Conservation (phyloP, 2,797 vertebrate species). For the Chelmon rostratus region DNA sequence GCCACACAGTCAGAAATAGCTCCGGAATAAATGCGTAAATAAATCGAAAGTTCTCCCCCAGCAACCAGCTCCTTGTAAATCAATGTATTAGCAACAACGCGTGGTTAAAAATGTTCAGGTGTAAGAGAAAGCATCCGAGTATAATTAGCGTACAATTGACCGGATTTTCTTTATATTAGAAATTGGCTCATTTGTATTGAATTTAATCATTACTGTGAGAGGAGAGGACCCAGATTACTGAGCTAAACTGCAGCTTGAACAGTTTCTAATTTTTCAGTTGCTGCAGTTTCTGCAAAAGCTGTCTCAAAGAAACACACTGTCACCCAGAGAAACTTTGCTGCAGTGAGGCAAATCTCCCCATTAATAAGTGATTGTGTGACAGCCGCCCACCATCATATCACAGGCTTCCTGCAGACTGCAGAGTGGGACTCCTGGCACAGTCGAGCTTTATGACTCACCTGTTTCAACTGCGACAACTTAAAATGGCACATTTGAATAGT, state of each 20-base stretch:
- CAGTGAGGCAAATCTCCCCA: slow-evolving; percentile 63
- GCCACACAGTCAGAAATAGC: slow-evolving; percentile 50
- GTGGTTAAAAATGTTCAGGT: neutral
- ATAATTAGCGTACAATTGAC: neutral
- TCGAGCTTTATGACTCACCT: slow-evolving; percentile 77
- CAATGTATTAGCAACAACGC: neutral
- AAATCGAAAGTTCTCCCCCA: slow-evolving; percentile 20
- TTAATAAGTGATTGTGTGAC: slow-evolving; percentile 78
- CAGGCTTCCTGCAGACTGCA: slow-evolving; percentile 72
- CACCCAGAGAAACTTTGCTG: slow-evolving; percentile 60
- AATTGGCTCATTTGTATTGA: neutral
- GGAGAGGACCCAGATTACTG: slow-evolving; percentile 3
- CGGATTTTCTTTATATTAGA: neutral
- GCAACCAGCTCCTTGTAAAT: neutral
- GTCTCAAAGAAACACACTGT: slow-evolving; percentile 16
- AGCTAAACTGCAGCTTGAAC: slow-evolving; percentile 26
- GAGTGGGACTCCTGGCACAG: slow-evolving; percentile 74
- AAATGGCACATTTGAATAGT: slow-evolving; percentile 77
- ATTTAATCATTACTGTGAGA: neutral
- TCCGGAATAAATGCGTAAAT: slow-evolving; percentile 44
- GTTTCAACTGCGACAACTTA: slow-evolving; percentile 68
- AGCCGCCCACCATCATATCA: slow-evolving; percentile 77
- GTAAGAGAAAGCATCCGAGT: neutral
- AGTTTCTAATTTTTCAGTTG: slow-evolving; percentile 3
- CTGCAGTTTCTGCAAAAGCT: slow-evolving; percentile 37